Evolutionary conservation across 2,113 vertebrate genomes (phyloP).

Genomic region (Cisticola juncidis): DNA sequence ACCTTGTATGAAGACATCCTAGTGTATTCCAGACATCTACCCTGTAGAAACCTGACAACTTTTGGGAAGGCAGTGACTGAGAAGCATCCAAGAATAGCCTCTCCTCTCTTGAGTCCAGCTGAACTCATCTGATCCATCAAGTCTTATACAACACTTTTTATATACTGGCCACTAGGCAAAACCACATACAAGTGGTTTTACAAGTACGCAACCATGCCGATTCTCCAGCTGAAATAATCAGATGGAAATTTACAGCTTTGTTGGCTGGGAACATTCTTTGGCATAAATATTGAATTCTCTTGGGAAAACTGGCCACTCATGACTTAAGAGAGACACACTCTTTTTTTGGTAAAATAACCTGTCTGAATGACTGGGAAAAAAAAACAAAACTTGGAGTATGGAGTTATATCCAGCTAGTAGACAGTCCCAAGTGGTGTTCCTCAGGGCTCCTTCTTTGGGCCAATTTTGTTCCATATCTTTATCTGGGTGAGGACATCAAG

Average conservation of each 20-base stretch:
- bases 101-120: background rate
- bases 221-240: background rate
- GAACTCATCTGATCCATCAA: background rate
- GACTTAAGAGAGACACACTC: background rate
- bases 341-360: background rate
- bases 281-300: background rate
- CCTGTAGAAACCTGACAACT: background rate
- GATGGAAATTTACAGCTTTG: background rate
- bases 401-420: background rate
- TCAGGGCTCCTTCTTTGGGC: background rate
- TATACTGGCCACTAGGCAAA: background rate
- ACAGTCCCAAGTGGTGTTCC: background rate
- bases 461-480: background rate
- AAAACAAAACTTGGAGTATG: background rate
- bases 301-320: background rate
- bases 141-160: background rate
- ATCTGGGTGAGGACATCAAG: background rate
- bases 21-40: background rate
- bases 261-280: background rate
- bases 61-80: background rate
- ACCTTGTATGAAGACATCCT: background rate
- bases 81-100: background rate
- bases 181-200: background rate
- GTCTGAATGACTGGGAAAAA: background rate
- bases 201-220: background rate